Percentiles rank a stretch among this genome's conserved stretches.
phyloP scores from a whole-genome alignment of 2,113 vertebrate species.

The Sinocyclocheilus rhinocerous region DNA sequence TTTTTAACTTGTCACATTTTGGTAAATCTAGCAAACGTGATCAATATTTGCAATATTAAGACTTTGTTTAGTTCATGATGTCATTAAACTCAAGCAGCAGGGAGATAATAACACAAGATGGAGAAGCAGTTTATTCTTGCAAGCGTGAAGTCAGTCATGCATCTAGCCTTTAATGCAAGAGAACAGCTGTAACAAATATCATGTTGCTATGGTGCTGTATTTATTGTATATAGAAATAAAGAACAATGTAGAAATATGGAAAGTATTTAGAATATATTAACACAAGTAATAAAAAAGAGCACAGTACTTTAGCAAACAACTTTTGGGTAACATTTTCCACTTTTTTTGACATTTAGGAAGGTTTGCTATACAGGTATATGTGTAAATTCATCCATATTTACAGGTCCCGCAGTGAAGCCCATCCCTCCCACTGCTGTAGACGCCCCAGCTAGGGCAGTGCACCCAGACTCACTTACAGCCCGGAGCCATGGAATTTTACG shows the following conservation, averaged over 20 bases:
- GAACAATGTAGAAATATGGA: neutral
- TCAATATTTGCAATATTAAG: slow-evolving; percentile 5
- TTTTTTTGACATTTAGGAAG: neutral
- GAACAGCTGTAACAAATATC: slow-evolving; percentile 15
- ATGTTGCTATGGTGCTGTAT: neutral
- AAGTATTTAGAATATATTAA: neutral
- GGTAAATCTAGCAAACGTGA: neutral
- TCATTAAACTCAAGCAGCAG: slow-evolving; percentile 4
- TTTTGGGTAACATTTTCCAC: neutral
- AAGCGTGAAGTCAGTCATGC: slow-evolving; percentile 8
- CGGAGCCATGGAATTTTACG: slow-evolving; percentile 79
- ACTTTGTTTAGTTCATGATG: neutral
- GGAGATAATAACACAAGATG: slow-evolving; percentile 19
- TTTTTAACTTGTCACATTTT: neutral
- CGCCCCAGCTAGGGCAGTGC: slow-evolving; percentile 75
- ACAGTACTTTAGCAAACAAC: no score
- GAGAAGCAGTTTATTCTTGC: slow-evolving; percentile 22
- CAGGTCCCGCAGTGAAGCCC: slow-evolving; percentile 53
- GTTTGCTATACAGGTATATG: neutral
- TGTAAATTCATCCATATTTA: neutral
- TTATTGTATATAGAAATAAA: neutral
- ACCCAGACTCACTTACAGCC: slow-evolving; percentile 73
- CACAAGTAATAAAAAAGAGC: neutral
- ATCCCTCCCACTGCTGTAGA: slow-evolving; percentile 72
- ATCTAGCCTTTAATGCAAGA: neutral